Percentiles rank a stretch among this genome's conserved stretches.
phyloP scores from a whole-genome alignment of 1,140 invertebrate genomes.

The Caenorhabditis brenneri region DNA sequence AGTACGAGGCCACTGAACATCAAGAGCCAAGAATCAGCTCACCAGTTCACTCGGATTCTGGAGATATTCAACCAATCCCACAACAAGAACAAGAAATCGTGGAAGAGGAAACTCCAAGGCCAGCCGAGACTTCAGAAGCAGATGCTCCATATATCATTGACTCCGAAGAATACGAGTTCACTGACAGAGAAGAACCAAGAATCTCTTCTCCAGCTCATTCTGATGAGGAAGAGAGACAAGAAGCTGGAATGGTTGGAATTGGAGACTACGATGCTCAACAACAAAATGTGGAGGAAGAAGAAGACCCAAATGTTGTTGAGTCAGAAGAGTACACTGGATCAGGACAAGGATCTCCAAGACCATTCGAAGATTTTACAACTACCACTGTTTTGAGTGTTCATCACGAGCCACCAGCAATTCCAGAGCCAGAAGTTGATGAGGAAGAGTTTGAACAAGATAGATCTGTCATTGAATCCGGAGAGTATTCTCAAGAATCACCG shows the following conservation, averaged over 20 bases:
- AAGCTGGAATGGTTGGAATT: background rate
- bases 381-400: slow-evolving; percentile 19
- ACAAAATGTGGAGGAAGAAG: background rate
- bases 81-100: background rate
- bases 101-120: background rate
- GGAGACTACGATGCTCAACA: background rate
- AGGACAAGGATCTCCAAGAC: background rate
- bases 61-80: background rate
- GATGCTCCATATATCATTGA: slow-evolving; percentile 41
- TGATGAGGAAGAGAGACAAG: background rate
- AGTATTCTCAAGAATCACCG: background rate
- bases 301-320: background rate
- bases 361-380: background rate
- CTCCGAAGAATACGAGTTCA: slow-evolving; percentile 24
- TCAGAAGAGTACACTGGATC: background rate
- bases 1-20: background rate
- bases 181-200: background rate
- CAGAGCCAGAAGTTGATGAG: slow-evolving; percentile 26
- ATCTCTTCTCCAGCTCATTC: slow-evolving; percentile 18
- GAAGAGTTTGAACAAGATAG: slow-evolving; percentile 7
- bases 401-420: slow-evolving; percentile 28
- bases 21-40: background rate
- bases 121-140: background rate
- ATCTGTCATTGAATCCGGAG: slow-evolving; percentile 3
- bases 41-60: background rate